phyloP scores from a whole-genome alignment of 2,113 vertebrate species.

The Megatriorchis doriae region DNA sequence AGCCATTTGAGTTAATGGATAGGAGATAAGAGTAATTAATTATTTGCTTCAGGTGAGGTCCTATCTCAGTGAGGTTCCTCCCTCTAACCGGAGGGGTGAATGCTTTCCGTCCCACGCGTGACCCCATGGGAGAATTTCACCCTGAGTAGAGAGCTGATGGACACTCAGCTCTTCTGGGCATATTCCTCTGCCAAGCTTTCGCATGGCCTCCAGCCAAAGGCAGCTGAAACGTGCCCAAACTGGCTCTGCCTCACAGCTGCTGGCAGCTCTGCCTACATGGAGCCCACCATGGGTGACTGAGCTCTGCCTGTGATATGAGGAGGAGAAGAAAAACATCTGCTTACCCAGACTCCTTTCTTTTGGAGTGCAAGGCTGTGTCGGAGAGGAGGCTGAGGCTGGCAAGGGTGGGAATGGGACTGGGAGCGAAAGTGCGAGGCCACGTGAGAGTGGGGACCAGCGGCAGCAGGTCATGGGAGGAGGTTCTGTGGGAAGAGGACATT shows the following conservation, averaged over 20 bases:
- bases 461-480: background rate
- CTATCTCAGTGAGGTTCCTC: background rate
- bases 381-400: background rate
- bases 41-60: background rate
- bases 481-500: background rate
- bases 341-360: background rate
- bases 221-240: background rate
- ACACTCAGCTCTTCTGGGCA: background rate
- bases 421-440: fast-evolving
- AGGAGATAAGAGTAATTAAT: background rate
- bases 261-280: background rate
- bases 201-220: background rate
- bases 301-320: background rate
- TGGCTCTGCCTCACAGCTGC: background rate
- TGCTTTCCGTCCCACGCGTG: background rate
- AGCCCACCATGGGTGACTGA: background rate
- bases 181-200: background rate
- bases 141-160: background rate
- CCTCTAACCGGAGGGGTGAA: background rate
- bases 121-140: background rate
- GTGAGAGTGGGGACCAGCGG: background rate
- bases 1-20: background rate
- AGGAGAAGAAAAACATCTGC: conserved; percentile 3
- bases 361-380: background rate
- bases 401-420: background rate